phyloP scores from a whole-genome alignment of 2,888 invertebrate species.

The Pterobdella sp. region DNA sequence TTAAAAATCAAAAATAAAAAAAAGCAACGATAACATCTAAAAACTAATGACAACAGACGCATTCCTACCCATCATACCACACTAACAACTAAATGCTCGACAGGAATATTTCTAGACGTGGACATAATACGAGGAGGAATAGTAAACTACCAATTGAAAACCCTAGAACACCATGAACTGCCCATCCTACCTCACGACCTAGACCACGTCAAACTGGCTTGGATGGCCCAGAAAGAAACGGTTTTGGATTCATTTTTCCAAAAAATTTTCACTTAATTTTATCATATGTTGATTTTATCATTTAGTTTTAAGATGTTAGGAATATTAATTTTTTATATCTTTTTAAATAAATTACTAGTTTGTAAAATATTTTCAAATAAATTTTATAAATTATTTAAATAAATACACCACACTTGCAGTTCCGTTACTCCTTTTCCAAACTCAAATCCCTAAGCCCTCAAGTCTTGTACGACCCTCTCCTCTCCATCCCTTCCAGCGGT shows the following conservation, averaged over 20 bases:
- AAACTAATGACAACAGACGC: neutral
- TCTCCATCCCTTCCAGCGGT: slow-evolving; percentile 47
- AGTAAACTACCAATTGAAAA: slow-evolving; percentile 77
- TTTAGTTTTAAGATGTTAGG: no score
- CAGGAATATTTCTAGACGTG: slow-evolving; percentile 57
- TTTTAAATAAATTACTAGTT: no score
- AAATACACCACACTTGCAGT: slow-evolving; percentile 31
- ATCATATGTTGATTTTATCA: neutral
- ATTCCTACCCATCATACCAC: neutral
- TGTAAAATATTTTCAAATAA: no score
- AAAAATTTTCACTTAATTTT: neutral
- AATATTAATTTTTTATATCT: no score
- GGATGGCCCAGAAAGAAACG: slow-evolving; percentile 49
- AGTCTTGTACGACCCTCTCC: slow-evolving; percentile 38
- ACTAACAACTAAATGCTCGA: neutral
- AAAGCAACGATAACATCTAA: neutral
- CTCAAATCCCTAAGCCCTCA: slow-evolving; percentile 35
- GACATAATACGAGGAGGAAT: slow-evolving; percentile 79
- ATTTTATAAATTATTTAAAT: no score
- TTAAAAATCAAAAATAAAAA: no score
- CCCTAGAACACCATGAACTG: slow-evolving; percentile 77
- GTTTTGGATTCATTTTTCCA: slow-evolving; percentile 40
- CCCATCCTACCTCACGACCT: slow-evolving; percentile 87
- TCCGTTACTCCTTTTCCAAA: slow-evolving; percentile 35
- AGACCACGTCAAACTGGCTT: slow-evolving; percentile 50